These are phyloP conservation scores for Egretta garzetta DNA, from an alignment of 2,113 vertebrate genomes.

Conservation along the genomic window DNA sequence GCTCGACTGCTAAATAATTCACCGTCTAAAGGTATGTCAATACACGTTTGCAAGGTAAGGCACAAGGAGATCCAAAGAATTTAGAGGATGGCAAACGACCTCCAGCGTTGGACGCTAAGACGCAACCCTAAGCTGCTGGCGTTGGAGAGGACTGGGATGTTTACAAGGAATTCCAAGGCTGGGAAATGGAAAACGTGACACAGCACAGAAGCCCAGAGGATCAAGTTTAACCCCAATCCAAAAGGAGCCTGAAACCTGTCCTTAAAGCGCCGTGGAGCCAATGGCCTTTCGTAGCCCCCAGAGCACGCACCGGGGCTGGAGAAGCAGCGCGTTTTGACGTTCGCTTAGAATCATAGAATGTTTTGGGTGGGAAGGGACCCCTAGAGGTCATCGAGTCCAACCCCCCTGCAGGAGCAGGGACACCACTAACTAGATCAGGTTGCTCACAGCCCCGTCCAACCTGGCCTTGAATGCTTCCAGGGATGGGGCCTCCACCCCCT, in stretches of 20 bases:
- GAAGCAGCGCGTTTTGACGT: background rate
- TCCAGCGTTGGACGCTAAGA: background rate
- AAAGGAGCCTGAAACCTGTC: background rate
- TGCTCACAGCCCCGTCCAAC: no score
- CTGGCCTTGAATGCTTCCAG: no score
- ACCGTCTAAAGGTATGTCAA: background rate
- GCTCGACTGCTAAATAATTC: conserved; percentile 4
- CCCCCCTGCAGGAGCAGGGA: no score
- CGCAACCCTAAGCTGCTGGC: background rate
- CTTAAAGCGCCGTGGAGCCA: background rate
- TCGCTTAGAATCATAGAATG: no score
- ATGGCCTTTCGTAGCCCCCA: rapidly evolving
- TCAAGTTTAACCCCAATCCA: background rate
- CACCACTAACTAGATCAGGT: no score
- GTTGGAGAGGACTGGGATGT: background rate
- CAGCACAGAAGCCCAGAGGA: background rate
- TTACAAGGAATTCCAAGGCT: background rate
- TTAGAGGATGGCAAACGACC: background rate
- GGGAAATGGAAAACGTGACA: background rate
- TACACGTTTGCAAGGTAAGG: background rate
- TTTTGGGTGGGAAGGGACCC: no score
- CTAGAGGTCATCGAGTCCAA: no score
- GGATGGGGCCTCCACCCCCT: no score
- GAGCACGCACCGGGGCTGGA: rapidly evolving
- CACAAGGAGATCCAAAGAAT: background rate